phyloP scores from a whole-genome alignment of 2,888 invertebrate genomes.

The Drosophila borborema region DNA sequence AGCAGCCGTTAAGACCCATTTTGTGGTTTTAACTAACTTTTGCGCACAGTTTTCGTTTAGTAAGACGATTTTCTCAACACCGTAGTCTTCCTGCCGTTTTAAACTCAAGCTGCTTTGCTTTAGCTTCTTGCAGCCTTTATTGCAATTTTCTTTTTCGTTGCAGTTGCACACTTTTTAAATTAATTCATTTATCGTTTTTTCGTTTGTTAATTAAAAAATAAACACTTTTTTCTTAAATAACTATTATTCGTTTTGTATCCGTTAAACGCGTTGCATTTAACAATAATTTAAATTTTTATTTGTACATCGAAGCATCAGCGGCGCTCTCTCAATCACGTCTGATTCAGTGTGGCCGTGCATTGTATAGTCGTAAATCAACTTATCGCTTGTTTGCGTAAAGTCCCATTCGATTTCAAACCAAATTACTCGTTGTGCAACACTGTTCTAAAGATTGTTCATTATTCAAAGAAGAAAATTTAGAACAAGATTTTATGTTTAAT shows the following conservation, averaged over 20 bases:
- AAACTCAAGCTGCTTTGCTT: slow-evolving; percentile 51
- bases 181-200: slow-evolving; percentile 3
- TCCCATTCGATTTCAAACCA: not conserved
- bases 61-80: slow-evolving; percentile 40
- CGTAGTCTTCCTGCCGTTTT: slow-evolving; percentile 56
- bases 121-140: slow-evolving; percentile 38
- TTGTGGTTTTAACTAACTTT: slow-evolving; percentile 51
- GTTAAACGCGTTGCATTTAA: slow-evolving; percentile 57
- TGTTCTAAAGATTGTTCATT: not conserved
- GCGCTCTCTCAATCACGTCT: slow-evolving; percentile 55
- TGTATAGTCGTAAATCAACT: not conserved
- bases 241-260: slow-evolving; percentile 43
- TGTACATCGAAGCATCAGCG: slow-evolving; percentile 56
- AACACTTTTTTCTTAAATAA: slow-evolving; percentile 38
- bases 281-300: slow-evolving; percentile 64
- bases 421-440: slow-evolving; percentile 22
- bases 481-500: not conserved
- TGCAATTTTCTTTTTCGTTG: slow-evolving; percentile 38
- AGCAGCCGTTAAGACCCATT: slow-evolving; percentile 85
- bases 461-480: not conserved
- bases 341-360: slow-evolving; percentile 41
- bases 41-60: slow-evolving; percentile 26
- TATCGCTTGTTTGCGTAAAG: not conserved
- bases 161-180: slow-evolving; percentile 25
- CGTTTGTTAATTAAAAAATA: slow-evolving; percentile 10